Evolutionary conservation across 37 sponge, comb jelly and placozoan species (phyloP).

Genomic region (Corticium candelabrum): DNA sequence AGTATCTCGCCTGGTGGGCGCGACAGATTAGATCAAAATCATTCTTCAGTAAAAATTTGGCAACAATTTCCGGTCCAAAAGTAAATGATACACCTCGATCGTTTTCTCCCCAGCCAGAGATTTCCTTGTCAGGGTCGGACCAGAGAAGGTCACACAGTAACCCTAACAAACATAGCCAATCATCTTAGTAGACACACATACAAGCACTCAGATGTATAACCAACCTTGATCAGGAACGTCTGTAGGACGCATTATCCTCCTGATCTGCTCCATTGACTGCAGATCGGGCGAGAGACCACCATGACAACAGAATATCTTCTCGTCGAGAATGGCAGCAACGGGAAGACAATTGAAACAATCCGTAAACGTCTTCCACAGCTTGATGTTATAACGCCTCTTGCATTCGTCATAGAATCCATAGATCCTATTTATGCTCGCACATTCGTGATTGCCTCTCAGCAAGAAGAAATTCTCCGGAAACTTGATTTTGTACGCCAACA

Average conservation of each 20-base stretch:
- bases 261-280: conserved; percentile 40
- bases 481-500: conserved; percentile 18
- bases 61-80: conserved; percentile 14
- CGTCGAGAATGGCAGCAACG: conserved; percentile 35
- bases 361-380: conserved; percentile 46
- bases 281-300: conserved; percentile 52
- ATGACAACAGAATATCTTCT: conserved; percentile 54
- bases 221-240: conserved; percentile 42
- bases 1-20: conserved; percentile 3
- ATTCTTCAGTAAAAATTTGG: conserved; percentile 12
- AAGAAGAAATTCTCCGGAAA: conserved; percentile 16
- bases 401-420: conserved; percentile 19
- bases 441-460: conserved; percentile 18
- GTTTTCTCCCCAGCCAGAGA: conserved; percentile 13
- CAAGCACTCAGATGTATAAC: not conserved
- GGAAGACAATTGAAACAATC: conserved; percentile 52
- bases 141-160: conserved; percentile 16
- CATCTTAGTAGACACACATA: not conserved
- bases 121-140: conserved; percentile 16
- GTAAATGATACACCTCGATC: conserved; percentile 15
- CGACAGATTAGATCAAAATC: conserved; percentile 16
- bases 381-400: conserved; percentile 30
- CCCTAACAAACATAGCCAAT: not conserved
- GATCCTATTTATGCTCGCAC: conserved; percentile 15
- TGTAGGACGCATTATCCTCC: conserved; percentile 37